phyloP scores from a whole-genome alignment of 1,140 invertebrate species.

The Drosophila pectinifera region DNA sequence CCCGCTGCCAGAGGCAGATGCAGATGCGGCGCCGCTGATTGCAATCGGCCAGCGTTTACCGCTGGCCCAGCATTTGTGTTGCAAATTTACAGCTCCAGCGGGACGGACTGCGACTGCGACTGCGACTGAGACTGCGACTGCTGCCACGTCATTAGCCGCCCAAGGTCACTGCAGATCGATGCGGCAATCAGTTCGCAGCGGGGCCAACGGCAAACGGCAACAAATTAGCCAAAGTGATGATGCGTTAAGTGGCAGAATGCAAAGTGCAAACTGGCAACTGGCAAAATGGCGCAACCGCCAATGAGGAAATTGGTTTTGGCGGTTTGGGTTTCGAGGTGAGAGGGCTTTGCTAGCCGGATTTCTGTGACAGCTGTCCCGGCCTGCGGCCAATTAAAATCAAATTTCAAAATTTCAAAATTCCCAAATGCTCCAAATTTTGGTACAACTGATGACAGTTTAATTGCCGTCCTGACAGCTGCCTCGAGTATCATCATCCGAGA shows the following conservation, averaged over 20 bases:
- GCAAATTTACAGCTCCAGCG: conserved; percentile 79
- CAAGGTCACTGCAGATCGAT: conserved; percentile 67
- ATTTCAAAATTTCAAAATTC: conserved; percentile 66
- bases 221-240: conserved; percentile 81
- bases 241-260: conserved; percentile 75
- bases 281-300: conserved; percentile 64
- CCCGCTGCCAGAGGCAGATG: conserved; percentile 50
- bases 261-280: conserved; percentile 62
- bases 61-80: conserved; percentile 71
- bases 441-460: conserved; percentile 77
- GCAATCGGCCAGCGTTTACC: conserved; percentile 65
- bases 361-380: conserved; percentile 69
- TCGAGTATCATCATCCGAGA: conserved; percentile 62
- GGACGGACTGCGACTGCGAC: conserved; percentile 10
- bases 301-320: conserved; percentile 78
- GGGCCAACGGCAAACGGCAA: conserved; percentile 46
- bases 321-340: conserved; percentile 32
- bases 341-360: conserved; percentile 7
- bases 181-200: conserved; percentile 57
- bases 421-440: conserved; percentile 55
- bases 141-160: conserved; percentile 63
- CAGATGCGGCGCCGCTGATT: conserved; percentile 76
- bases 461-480: conserved; percentile 72
- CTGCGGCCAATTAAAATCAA: conserved; percentile 80
- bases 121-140: conserved; percentile 9